Percentiles rank a stretch among this genome's conserved stretches.
These are phyloP conservation scores for Corticium candelabrum DNA, from an alignment of 37 sponge, comb jelly and placozoan genomes.

Conservation along the genomic window DNA sequence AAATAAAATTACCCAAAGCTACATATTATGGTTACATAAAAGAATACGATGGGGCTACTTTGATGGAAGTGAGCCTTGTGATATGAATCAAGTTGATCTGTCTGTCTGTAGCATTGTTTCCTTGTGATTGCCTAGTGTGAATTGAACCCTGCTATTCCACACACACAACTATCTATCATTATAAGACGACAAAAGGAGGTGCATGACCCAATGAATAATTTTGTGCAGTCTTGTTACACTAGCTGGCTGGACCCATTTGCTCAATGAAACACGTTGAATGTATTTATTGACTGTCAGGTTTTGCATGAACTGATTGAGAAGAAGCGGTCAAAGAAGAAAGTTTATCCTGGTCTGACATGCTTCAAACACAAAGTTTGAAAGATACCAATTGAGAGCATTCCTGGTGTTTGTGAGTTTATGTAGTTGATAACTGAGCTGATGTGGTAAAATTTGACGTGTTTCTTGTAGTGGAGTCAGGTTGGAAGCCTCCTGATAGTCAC, in stretches of 20 bases:
- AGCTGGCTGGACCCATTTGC: background rate
- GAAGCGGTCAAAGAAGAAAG: conserved; percentile 72
- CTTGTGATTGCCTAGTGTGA: conserved; percentile 61
- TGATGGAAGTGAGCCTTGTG: conserved; percentile 97
- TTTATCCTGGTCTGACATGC: conserved; percentile 73
- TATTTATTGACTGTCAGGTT: conserved; percentile 29
- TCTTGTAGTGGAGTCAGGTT: conserved; percentile 72
- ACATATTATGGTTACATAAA: conserved; percentile 85
- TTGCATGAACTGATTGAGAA: conserved; percentile 80
- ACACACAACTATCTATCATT: conserved; percentile 83
- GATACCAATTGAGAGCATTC: conserved; percentile 77
- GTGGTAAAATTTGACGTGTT: no score
- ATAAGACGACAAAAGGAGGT: conserved; percentile 91
- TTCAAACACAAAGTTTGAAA: conserved; percentile 36
- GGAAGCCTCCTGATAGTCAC: conserved; percentile 38
- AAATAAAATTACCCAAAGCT: conserved; percentile 60
- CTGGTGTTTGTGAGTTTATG: conserved; percentile 88
- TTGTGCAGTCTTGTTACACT: no score
- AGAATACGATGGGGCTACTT: conserved; percentile 92
- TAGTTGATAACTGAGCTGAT: no score
- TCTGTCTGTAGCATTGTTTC: background rate
- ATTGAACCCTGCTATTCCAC: conserved; percentile 81
- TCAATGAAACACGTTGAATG: background rate
- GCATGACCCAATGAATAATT: no score
- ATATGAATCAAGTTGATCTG: background rate